Conservation (phyloP, 2,113 vertebrate genomes). For the Oxyruncus cristatus region DNA sequence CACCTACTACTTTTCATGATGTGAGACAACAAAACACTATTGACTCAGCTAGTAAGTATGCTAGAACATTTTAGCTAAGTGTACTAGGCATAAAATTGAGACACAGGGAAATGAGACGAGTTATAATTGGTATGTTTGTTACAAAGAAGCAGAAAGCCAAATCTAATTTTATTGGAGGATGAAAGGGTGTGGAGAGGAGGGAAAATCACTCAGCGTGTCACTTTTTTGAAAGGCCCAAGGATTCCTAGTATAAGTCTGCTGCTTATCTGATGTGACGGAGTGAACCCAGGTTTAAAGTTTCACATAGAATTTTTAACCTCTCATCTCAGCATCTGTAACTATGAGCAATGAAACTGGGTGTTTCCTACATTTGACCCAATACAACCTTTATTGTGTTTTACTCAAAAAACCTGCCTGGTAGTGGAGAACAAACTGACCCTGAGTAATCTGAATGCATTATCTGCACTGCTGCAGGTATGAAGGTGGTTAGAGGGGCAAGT, state of each 20-base stretch:
- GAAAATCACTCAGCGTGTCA: not conserved
- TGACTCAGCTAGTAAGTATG: not conserved
- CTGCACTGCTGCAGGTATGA: not conserved
- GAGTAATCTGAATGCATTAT: not conserved
- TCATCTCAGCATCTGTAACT: not conserved
- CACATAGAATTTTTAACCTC: not conserved
- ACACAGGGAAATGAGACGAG: not conserved
- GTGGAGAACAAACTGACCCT: not conserved
- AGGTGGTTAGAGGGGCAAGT: not conserved
- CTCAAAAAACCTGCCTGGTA: not conserved
- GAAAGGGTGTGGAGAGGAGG: not conserved
- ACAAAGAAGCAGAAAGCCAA: not conserved
- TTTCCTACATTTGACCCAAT: not conserved
- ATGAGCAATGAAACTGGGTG: not conserved
- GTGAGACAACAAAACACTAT: not conserved
- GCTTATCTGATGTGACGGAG: not conserved
- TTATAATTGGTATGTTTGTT: not conserved
- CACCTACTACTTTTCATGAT: not conserved
- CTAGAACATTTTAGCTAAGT: not conserved
- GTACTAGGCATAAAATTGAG: not conserved
- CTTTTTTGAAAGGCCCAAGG: not conserved
- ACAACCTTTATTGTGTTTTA: not conserved
- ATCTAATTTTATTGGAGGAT: not conserved
- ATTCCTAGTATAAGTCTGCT: not conserved
- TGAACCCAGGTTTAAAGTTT: not conserved